Conservation (phyloP, 2,113 vertebrate species). For the Scatophagus argus region DNA sequence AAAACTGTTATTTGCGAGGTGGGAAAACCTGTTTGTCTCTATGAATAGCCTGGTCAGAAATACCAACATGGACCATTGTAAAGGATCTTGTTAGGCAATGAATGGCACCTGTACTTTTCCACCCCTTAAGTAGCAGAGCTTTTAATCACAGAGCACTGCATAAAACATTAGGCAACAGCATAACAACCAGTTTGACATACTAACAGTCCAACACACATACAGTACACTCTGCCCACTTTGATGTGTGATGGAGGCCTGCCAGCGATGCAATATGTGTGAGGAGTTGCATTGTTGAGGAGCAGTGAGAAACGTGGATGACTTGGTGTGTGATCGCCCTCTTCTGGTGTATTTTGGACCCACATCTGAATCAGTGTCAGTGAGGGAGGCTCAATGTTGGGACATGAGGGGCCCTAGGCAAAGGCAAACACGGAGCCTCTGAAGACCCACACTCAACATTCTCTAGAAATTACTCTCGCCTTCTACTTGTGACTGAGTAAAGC, state of each 20-base stretch:
- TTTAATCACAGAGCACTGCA: neutral
- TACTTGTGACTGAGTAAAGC: neutral
- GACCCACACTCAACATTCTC: neutral
- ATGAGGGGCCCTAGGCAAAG: neutral
- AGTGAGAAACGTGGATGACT: conserved; percentile 2
- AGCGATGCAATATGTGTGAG: conserved; percentile 16
- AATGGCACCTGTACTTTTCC: conserved; percentile 68
- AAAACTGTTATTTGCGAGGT: conserved; percentile 34
- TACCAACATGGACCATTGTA: conserved; percentile 3
- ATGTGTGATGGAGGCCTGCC: conserved; percentile 6
- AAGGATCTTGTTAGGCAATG: neutral
- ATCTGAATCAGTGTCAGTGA: neutral
- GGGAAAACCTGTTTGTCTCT: conserved; percentile 55
- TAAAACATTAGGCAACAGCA: conserved; percentile 9
- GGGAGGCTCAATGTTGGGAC: neutral
- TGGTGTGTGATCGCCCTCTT: conserved; percentile 76
- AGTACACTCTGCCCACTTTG: neutral
- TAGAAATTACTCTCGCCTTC: neutral
- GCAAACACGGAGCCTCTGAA: neutral
- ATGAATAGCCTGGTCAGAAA: conserved; percentile 32
- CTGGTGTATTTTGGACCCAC: conserved; percentile 62
- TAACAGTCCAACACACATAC: neutral
- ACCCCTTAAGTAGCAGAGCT: conserved; percentile 3
- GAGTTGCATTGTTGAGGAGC: conserved; percentile 9
- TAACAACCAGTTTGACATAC: conserved; percentile 11